Conservation (phyloP, 2,113 vertebrate genomes). For the Eleginops maclovinus region DNA sequence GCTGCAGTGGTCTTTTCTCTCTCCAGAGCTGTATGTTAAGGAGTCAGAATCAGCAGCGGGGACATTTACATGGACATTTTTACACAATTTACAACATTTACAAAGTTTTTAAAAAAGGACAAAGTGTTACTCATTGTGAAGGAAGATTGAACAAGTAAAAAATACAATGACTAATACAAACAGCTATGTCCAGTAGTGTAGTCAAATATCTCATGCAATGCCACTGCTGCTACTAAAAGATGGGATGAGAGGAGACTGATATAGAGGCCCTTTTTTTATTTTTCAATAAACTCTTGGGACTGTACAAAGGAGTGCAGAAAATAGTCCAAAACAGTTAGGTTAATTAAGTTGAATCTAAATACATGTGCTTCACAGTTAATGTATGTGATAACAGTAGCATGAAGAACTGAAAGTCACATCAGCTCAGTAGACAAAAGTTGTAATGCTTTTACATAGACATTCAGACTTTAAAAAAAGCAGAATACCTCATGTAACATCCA, state of each 20-base stretch:
- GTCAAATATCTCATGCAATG: neutral
- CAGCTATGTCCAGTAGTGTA: neutral
- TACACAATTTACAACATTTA: no score
- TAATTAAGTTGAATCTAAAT: neutral
- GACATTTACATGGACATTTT: no score
- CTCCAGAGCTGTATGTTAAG: no score
- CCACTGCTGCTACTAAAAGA: neutral
- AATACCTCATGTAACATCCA: neutral
- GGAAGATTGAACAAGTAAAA: neutral
- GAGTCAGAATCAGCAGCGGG: no score
- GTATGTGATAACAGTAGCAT: neutral
- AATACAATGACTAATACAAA: neutral
- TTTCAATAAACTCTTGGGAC: neutral
- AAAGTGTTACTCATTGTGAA: neutral
- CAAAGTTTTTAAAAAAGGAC: no score
- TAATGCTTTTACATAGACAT: slow-evolving; percentile 20
- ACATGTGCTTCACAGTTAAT: neutral
- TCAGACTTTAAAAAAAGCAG: neutral
- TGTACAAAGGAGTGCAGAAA: neutral
- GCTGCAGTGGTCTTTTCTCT: no score
- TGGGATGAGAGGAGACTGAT: neutral
- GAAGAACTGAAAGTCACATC: slow-evolving; percentile 7
- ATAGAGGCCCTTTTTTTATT: neutral
- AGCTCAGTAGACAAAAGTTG: slow-evolving; percentile 29
- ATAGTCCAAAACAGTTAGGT: neutral